Evolutionary conservation across 2,888 invertebrate genomes (phyloP).

Genomic region (Dasysyrphus tricinctus): DNA sequence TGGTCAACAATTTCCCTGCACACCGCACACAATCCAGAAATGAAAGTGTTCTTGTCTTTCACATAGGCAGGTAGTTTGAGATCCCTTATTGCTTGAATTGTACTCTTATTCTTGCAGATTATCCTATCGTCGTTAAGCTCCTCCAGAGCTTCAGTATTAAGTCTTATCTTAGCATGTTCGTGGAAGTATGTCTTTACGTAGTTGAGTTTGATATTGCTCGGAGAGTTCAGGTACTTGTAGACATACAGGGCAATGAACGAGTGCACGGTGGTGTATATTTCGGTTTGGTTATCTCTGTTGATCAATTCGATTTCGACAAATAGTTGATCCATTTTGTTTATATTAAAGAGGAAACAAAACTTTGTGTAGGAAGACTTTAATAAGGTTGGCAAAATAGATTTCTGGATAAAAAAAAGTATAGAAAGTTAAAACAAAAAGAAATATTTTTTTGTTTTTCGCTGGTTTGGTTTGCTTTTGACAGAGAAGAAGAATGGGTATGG

Average conservation of each 20-base stretch:
- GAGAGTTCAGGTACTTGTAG: conserved; percentile 85
- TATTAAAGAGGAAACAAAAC: background rate
- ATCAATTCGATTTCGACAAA: conserved; percentile 82
- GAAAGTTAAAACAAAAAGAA: conserved; percentile 57
- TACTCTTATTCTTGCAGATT: conserved; percentile 79
- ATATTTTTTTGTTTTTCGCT: conserved; percentile 54
- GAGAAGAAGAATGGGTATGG: conserved; percentile 9
- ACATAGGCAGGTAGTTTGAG: conserved; percentile 87
- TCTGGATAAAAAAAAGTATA: conserved; percentile 41
- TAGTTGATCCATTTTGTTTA: conserved; percentile 80
- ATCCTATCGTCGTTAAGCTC: conserved; percentile 80
- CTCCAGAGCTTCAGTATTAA: conserved; percentile 78
- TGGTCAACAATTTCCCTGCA: conserved; percentile 86
- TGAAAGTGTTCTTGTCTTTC: conserved; percentile 85
- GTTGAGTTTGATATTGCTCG: conserved; percentile 84
- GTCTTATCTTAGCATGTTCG: conserved; percentile 76
- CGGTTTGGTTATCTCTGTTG: conserved; percentile 79
- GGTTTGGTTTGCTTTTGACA: conserved; percentile 37
- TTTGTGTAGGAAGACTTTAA: conserved; percentile 43
- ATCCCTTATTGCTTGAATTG: conserved; percentile 79
- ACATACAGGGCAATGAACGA: conserved; percentile 87
- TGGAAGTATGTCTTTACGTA: conserved; percentile 78
- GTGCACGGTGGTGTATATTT: conserved; percentile 85
- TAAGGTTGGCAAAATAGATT: conserved; percentile 25
- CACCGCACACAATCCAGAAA: conserved; percentile 92